These are phyloP conservation scores for Platorchestia sp. DNA, from an alignment of 1,140 invertebrate genomes.

Conservation along the genomic window DNA sequence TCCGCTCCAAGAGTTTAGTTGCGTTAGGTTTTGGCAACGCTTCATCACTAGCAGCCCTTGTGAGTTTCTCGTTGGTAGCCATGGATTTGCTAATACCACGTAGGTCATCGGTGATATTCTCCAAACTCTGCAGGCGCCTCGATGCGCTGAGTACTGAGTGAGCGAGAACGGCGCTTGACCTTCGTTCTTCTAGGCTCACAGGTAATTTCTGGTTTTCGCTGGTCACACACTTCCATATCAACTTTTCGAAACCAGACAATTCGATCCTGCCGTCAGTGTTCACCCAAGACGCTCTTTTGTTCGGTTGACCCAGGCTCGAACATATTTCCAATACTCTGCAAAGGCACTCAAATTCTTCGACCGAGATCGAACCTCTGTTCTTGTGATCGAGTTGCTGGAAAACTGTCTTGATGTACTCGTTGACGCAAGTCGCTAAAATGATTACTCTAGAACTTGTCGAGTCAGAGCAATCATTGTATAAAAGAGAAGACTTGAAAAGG, in stretches of 20 bases:
- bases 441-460: neutral
- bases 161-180: neutral
- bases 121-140: neutral
- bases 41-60: neutral
- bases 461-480: constrained; percentile 7
- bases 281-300: constrained; percentile 4
- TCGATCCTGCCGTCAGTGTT: neutral
- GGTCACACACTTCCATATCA: neutral
- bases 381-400: neutral
- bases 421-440: constrained; percentile 24
- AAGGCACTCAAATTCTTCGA: constrained; percentile 13
- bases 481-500: neutral
- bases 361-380: neutral
- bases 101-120: constrained; percentile 6
- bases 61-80: neutral
- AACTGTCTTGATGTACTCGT: constrained; percentile 10
- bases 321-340: neutral
- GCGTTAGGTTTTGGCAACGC: neutral
- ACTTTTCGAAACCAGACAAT: constrained; percentile 13
- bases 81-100: constrained; percentile 3
- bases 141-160: neutral
- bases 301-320: neutral
- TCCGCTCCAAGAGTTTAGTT: neutral
- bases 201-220: neutral
- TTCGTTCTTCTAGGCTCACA: constrained; percentile 9